Evolutionary conservation across 2,797 vertebrate species (phyloP).

Genomic region (Ceyx erithaca): DNA sequence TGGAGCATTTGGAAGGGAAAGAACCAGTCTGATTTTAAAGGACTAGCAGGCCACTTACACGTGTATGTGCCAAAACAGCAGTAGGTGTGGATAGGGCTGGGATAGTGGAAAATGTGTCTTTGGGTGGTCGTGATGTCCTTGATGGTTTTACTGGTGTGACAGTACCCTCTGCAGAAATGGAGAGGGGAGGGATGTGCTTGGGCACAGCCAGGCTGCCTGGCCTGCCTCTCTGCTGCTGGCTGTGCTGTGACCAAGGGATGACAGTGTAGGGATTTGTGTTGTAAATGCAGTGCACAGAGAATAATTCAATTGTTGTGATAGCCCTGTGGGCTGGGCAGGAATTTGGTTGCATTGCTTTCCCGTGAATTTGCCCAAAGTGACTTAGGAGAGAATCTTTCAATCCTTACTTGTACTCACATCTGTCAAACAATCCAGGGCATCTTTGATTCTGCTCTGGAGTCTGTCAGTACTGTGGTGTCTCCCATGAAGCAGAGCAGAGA

Average conservation of each 20-base stretch:
- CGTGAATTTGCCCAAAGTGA: neutral
- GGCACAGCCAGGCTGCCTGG: neutral
- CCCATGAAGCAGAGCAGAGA: neutral
- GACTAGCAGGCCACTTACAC: neutral
- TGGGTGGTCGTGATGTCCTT: neutral
- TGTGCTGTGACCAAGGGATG: neutral
- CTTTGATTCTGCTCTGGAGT: neutral
- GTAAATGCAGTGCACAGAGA: neutral
- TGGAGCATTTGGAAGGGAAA: neutral
- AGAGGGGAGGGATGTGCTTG: neutral
- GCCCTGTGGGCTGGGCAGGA: accelerated
- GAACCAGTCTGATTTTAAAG: neutral
- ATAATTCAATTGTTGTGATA: neutral
- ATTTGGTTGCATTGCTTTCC: neutral
- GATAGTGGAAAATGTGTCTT: neutral
- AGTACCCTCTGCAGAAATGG: accelerated
- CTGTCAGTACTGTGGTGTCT: accelerated
- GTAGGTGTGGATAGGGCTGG: neutral
- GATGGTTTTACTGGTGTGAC: neutral
- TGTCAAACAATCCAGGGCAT: neutral
- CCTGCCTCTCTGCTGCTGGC: neutral
- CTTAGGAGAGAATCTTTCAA: neutral
- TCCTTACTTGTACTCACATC: neutral
- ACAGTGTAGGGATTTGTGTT: neutral
- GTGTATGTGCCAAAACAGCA: neutral